Percentiles rank a stretch among this genome's conserved stretches.
Evolutionary conservation across 2,113 vertebrate genomes (phyloP).

Genomic region (Gymnorhina tibicen): DNA sequence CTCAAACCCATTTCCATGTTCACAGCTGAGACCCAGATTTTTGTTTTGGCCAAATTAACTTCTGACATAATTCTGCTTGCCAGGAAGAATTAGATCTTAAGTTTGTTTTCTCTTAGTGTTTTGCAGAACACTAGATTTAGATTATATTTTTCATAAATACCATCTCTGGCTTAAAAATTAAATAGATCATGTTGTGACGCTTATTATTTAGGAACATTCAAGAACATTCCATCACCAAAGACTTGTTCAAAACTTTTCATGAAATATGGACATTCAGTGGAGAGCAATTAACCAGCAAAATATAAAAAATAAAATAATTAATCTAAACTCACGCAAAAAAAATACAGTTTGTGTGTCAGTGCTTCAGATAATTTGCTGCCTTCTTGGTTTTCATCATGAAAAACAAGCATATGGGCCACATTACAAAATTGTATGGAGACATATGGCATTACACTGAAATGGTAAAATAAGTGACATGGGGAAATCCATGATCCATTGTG

Average conservation of each 20-base stretch:
- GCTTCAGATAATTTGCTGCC: background rate
- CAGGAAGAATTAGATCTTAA: background rate
- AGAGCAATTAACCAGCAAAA: background rate
- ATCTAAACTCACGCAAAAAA: background rate
- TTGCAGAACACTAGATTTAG: background rate
- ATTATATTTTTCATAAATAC: background rate
- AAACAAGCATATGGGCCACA: background rate
- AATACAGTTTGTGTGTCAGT: background rate
- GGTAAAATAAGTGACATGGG: background rate
- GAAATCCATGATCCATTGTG: background rate
- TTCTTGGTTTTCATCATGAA: background rate
- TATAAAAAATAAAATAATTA: background rate
- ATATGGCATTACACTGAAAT: background rate
- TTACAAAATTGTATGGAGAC: background rate
- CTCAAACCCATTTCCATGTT: background rate
- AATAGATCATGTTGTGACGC: background rate
- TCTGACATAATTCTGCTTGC: background rate
- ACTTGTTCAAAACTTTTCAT: background rate
- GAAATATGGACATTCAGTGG: background rate
- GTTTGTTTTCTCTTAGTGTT: background rate
- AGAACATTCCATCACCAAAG: background rate
- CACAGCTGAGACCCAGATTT: background rate
- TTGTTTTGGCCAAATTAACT: background rate
- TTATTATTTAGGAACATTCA: background rate
- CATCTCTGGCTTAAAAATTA: background rate